These are phyloP conservation scores for Lapara coniferarum DNA, from an alignment of 2,888 invertebrate species.

Conservation along the genomic window DNA sequence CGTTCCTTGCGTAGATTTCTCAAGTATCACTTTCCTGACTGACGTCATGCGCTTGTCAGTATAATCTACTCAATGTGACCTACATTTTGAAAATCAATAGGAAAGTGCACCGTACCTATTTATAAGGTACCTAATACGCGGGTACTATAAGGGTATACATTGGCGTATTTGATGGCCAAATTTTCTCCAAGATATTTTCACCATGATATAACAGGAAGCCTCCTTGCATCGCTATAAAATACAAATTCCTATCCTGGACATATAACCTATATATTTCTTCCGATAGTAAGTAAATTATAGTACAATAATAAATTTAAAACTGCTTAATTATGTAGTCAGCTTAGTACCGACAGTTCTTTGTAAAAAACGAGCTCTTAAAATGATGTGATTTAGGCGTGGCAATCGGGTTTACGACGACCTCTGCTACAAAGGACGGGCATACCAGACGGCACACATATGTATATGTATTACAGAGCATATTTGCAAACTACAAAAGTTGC, in stretches of 20 bases:
- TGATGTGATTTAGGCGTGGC: slow-evolving; percentile 19
- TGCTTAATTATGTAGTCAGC: too few relatives aligned
- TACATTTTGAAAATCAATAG: neutral
- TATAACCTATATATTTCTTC: too few relatives aligned
- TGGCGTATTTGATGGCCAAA: too few relatives aligned
- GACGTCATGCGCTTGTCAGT: neutral
- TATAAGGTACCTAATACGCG: neutral
- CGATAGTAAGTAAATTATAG: too few relatives aligned
- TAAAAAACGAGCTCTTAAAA: slow-evolving; percentile 1
- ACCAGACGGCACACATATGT: slow-evolving; percentile 15
- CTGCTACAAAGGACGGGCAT: slow-evolving; percentile 12
- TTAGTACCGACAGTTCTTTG: neutral
- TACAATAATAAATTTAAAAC: too few relatives aligned
- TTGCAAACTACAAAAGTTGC: neutral
- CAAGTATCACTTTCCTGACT: too few relatives aligned
- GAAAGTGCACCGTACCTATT: neutral
- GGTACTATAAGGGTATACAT: too few relatives aligned
- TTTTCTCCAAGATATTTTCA: too few relatives aligned
- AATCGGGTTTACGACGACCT: slow-evolving; percentile 1
- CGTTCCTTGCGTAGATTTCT: too few relatives aligned
- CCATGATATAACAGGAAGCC: too few relatives aligned
- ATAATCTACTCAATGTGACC: neutral
- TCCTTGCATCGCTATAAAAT: too few relatives aligned
- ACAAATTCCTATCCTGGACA: too few relatives aligned
- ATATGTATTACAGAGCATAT: neutral